phyloP scores from a whole-genome alignment of 1,140 invertebrate species.

The Heliconius hermathena region DNA sequence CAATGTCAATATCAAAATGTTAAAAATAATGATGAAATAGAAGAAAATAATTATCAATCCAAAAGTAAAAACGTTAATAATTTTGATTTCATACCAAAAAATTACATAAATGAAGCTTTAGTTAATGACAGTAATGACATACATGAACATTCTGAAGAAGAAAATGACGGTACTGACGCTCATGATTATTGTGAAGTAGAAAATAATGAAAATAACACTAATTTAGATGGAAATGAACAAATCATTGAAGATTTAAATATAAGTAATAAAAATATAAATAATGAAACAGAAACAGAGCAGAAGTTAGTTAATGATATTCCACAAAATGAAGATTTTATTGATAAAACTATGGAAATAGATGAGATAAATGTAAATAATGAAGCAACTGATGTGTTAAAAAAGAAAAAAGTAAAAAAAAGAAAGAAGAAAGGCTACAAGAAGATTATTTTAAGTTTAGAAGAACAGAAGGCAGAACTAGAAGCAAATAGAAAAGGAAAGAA shows the following conservation, averaged over 20 bases:
- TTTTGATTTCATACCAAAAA: neutral
- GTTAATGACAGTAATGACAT: conserved; percentile 24
- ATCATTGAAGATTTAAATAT: conserved; percentile 1
- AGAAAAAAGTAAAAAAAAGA: conserved; percentile 45
- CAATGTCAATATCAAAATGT: conserved; percentile 28
- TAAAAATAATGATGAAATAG: conserved; percentile 25
- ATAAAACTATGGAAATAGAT: conserved; percentile 17
- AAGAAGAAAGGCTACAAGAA: conserved; percentile 54
- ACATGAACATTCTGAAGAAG: conserved; percentile 31
- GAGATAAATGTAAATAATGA: conserved; percentile 24
- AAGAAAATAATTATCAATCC: neutral
- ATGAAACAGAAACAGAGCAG: neutral
- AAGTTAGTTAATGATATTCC: neutral
- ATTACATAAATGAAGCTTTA: conserved; percentile 1
- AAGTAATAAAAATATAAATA: neutral
- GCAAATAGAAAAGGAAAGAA: conserved; percentile 63
- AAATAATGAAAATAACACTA: conserved; percentile 16
- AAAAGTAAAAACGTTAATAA: neutral
- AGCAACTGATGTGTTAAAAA: conserved; percentile 12
- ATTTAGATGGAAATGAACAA: conserved; percentile 18
- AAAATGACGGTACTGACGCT: conserved; percentile 21
- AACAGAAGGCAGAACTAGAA: conserved; percentile 75
- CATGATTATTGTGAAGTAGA: conserved; percentile 29
- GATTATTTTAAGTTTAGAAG: conserved; percentile 58
- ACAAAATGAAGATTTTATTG: neutral